Base-by-base conservation (phyloP, 2,888 invertebrate species). In the Branchipolynoe longqiensis region DNA sequence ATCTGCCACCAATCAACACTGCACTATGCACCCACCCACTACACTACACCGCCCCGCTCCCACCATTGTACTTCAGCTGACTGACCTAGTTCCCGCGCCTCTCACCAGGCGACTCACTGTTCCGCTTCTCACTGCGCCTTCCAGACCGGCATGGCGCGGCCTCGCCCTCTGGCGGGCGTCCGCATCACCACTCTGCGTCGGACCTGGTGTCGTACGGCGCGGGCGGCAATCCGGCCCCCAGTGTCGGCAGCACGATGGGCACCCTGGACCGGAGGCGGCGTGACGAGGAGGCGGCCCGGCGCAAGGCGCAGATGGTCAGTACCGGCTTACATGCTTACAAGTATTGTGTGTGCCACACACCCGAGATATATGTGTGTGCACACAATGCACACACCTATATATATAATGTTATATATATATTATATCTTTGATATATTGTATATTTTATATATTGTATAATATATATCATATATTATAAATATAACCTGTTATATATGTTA, bases 271-370 rank as follows among this genome's bases (percentile, higher is more conserved):
- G 85, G 36, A 85, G 58, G 74, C 33, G 82, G 41, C 31, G 86
- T 31, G 91, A 92, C 69, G 92, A 92, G 83, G 92, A 92, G 74
- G 90, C 90, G 0, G 86, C 86, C 3, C 91, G 92, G 85, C 89
- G 92, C 36, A 91, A 90, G 82, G 88, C 90, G 81, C 88, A 92
- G 90, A 86, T 93, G 90, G 92, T 93, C 87, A 87, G 90, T 83
- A 36, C n/a, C n/a, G n/a, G n/a, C n/a, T n/a, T n/a, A n/a, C n/a
- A n/a, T n/a, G n/a, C n/a, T n/a, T n/a, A n/a, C n/a, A n/a, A n/a
- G n/a, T n/a, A n/a, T n/a, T n/a, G n/a, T n/a, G n/a, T n/a, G n/a
- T n/a, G n/a, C n/a, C n/a, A n/a, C n/a, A n/a, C n/a, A n/a, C n/a
- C n/a, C n/a, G n/a, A n/a, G n/a, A n/a, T n/a, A n/a, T n/a, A n/a